Conservation (phyloP, 1,140 invertebrate genomes). For the Pseudomyrmex dendroicus region DNA sequence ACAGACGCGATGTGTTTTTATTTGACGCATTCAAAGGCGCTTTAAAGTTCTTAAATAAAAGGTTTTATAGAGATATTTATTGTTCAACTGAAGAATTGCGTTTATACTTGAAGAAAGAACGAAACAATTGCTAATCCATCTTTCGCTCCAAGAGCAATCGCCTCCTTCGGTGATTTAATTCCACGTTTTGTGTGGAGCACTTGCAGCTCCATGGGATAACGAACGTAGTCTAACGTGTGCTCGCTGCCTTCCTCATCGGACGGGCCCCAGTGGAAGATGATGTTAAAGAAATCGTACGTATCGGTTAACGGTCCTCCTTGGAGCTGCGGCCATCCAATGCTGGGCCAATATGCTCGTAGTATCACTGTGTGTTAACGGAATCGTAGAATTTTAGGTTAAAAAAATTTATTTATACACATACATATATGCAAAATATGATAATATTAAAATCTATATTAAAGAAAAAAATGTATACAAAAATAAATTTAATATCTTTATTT, state of each 20-base stretch:
- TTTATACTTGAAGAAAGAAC: slow-evolving; percentile 82
- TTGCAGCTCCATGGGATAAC: slow-evolving; percentile 86
- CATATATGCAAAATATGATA: neutral
- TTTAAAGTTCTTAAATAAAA: neutral
- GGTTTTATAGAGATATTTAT: neutral
- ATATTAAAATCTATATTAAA: neutral
- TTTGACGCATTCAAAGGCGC: neutral
- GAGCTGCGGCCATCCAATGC: slow-evolving; percentile 78
- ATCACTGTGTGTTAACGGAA: slow-evolving; percentile 64
- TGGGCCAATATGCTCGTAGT: slow-evolving; percentile 71
- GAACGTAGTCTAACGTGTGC: slow-evolving; percentile 85
- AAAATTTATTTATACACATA: neutral
- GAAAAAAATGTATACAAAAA: neutral
- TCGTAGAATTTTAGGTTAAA: neutral
- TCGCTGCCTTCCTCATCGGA: slow-evolving; percentile 86
- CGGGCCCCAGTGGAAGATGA: slow-evolving; percentile 86
- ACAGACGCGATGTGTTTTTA: neutral
- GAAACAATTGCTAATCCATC: slow-evolving; percentile 80
- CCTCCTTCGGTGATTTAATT: slow-evolving; percentile 51
- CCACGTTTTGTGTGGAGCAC: slow-evolving; percentile 80
- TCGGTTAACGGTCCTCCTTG: slow-evolving; percentile 84
- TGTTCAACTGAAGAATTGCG: neutral
- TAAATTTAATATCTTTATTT: too few relatives aligned
- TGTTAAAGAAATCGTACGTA: slow-evolving; percentile 84
- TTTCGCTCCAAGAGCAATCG: slow-evolving; percentile 27